These are phyloP conservation scores for Dione juno DNA, from an alignment of 2,888 invertebrate species.

Conservation along the genomic window DNA sequence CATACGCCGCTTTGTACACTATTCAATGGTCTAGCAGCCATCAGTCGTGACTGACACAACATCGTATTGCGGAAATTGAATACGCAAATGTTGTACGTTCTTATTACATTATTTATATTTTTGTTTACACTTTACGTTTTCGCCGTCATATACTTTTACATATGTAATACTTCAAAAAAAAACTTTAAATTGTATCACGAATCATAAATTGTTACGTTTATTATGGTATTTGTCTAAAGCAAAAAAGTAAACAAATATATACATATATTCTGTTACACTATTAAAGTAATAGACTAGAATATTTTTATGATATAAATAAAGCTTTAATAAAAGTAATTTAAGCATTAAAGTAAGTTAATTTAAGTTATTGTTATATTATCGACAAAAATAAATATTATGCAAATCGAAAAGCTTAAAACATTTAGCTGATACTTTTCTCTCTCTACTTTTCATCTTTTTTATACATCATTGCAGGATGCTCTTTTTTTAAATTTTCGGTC, in stretches of 20 bases:
- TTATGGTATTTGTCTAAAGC: background rate
- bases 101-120: background rate
- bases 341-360: no score
- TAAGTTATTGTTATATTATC: no score
- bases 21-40: slow-evolving; percentile 20
- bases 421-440: no score
- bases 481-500: no score
- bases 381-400: no score
- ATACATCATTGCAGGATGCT: no score
- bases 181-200: background rate
- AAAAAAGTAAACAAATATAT: background rate
- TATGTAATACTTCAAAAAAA: background rate
- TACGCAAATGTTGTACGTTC: slow-evolving; percentile 23
- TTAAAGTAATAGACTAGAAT: background rate
- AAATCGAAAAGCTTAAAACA: no score
- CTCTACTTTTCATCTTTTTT: no score
- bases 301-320: background rate
- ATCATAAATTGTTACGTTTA: background rate
- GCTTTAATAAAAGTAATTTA: no score
- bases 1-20: slow-evolving; percentile 29
- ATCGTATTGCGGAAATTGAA: slow-evolving; percentile 11
- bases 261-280: no score
- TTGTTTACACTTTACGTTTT: background rate
- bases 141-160: background rate
- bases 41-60: slow-evolving; percentile 24